Evolutionary conservation across 2,888 invertebrate genomes (phyloP), one percentile per base, ranked within the genome.

Genomic region (Terebella lapidaria): DNA sequence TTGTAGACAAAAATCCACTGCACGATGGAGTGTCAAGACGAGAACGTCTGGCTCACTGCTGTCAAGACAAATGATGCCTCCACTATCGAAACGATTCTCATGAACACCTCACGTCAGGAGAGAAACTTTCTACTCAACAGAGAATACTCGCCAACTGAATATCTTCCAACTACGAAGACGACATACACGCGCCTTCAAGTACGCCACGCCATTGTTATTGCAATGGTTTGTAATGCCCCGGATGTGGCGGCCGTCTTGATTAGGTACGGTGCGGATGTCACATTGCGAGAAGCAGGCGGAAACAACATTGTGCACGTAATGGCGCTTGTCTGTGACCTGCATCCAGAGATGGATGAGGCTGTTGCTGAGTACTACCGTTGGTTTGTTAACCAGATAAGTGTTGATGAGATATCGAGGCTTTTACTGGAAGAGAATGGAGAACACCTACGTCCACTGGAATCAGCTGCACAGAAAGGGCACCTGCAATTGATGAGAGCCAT

Each of bases 281-380:
- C 5, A 4, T 54, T 52, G 56, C 53, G 24, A 22, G 61, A 61
- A 5, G 5, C 47, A 2, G 28, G 28, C 46, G 58, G 54, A 22
- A 47, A 61, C 28, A 58, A 47, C 45, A 20, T 61, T 18, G n/a
- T 61, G 25, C 61, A 61, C 25, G 27, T 24, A n/a, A 42, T 61
- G 5, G 53, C 56, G 10, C 30, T 27, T 3, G 20, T 58, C 29
- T 42, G 55, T 18, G 28, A 26, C 47, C 30, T 56, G 3, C 26
- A 42, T 22, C 22, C n/a, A 10, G 22, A 24, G 5, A 4, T 20
- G 20, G 59, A 59, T 22, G 28, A 20, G 4, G 35, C 28, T n/a
- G 22, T 42, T n/a, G 59, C 30, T 15, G 56, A 35, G 20, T 55
- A 55, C 15, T 49, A 45, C 30, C n/a, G 45, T n/a, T 10, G 10